Conservation (phyloP, 2,888 invertebrate genomes). For the Oscheius sp. region DNA sequence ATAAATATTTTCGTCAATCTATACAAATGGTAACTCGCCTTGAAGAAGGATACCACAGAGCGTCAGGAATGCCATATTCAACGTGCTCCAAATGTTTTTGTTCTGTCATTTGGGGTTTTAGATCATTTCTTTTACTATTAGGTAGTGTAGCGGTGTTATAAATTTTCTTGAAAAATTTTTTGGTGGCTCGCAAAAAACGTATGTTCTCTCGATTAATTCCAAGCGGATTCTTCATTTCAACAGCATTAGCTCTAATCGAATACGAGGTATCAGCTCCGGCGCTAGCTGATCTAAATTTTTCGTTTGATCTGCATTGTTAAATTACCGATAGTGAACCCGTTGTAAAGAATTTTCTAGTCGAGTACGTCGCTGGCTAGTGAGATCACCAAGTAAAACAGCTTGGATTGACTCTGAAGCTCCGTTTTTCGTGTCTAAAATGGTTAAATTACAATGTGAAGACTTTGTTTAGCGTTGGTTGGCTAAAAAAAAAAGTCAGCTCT, state of each 20-base stretch:
- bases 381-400: conserved; percentile 31
- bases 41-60: neutral
- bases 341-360: conserved; percentile 31
- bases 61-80: conserved; percentile 6
- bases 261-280: conserved; percentile 49
- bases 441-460: too few species aligned
- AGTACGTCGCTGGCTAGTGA: conserved; percentile 10
- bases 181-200: conserved; percentile 57
- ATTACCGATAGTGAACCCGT: conserved; percentile 45
- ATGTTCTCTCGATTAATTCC: conserved; percentile 29
- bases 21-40: neutral
- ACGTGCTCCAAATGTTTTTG: conserved; percentile 1
- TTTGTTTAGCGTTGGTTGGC: too few species aligned
- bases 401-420: conserved; percentile 43
- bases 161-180: conserved; percentile 65
- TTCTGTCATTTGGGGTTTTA: conserved; percentile 1
- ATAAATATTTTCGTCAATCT: neutral
- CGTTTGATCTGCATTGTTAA: conserved; percentile 35
- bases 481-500: too few species aligned
- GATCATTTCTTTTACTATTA: conserved; percentile 45
- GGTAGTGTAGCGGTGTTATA: conserved; percentile 65
- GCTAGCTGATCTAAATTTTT: conserved; percentile 28
- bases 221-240: conserved; percentile 39
- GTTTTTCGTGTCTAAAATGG: conserved; percentile 48
- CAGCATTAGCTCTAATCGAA: conserved; percentile 42